A percentile compares a stretch with the other conserved stretches of the same genome.
Conservation (phyloP, 2,888 invertebrate species). For the Macaria liturata region DNA sequence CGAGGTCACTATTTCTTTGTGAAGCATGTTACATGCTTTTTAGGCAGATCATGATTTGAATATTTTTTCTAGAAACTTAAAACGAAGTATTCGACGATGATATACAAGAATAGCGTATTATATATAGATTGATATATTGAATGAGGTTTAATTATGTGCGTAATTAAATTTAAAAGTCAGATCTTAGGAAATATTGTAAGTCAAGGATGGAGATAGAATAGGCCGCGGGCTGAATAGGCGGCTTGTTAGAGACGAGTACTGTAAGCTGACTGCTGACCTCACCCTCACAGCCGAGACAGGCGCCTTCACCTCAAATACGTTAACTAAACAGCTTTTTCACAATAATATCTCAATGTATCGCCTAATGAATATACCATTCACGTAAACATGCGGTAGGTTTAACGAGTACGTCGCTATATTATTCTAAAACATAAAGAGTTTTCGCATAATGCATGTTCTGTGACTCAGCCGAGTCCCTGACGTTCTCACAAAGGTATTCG, state of each 20-base stretch:
- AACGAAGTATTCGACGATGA: conserved; percentile 22
- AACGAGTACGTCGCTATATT: conserved; percentile 33
- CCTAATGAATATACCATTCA: conserved; percentile 50
- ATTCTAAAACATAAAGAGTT: conserved; percentile 58
- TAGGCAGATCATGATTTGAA: conserved; percentile 58
- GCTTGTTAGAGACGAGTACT: conserved; percentile 37
- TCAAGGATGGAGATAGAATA: conserved; percentile 57
- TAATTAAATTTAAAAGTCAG: conserved; percentile 47
- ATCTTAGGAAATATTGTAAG: conserved; percentile 43
- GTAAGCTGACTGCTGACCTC: conserved; percentile 41
- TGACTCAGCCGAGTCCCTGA: conserved; percentile 64
- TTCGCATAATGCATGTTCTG: conserved; percentile 54
- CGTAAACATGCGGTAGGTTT: conserved; percentile 37
- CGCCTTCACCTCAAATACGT: conserved; percentile 55
- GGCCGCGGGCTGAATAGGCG: conserved; percentile 30
- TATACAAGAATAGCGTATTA: conserved; percentile 18
- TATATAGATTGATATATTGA: conserved; percentile 35
- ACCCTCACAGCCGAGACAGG: conserved; percentile 34
- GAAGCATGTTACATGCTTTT: conserved; percentile 70
- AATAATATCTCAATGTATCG: conserved; percentile 46
- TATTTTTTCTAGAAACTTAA: conserved; percentile 44
- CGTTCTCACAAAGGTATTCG: conserved; percentile 73
- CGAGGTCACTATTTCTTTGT: conserved; percentile 73
- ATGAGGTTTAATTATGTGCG: conserved; percentile 53
- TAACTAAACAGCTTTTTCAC: conserved; percentile 45